Conservation (phyloP, 2,888 invertebrate genomes). For the Unio pictorum region DNA sequence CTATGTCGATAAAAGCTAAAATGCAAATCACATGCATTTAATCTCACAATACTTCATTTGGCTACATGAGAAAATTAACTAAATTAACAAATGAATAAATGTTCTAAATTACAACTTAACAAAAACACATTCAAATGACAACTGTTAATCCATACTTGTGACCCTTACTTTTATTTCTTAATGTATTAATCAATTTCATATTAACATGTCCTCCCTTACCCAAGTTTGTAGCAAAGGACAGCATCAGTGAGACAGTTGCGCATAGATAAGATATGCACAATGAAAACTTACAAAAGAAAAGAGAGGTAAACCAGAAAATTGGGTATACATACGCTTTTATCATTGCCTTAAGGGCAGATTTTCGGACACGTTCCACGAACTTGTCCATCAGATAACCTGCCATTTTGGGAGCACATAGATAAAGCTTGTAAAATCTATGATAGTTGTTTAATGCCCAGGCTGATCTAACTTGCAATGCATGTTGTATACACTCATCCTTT, state of each 20-base stretch:
- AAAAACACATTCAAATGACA: too few relatives aligned
- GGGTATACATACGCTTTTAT: constrained; percentile 93
- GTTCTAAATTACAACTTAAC: too few relatives aligned
- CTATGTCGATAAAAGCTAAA: constrained; percentile 1
- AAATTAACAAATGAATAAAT: too few relatives aligned
- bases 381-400: constrained; percentile 97
- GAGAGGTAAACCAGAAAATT: constrained; percentile 6
- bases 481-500: constrained; percentile 84
- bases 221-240: neutral
- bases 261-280: neutral
- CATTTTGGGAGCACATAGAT: constrained; percentile 92
- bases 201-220: too few relatives aligned
- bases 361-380: constrained; percentile 96
- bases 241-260: neutral
- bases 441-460: constrained; percentile 96
- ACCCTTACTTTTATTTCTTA: too few relatives aligned
- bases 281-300: neutral
- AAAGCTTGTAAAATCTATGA: constrained; percentile 92
- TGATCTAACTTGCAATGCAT: constrained; percentile 89
- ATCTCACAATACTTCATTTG: neutral
- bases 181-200: too few relatives aligned
- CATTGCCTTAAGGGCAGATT: constrained; percentile 90
- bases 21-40: neutral
- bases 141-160: too few relatives aligned
- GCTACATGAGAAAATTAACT: neutral